These are phyloP conservation scores for Drosophila peninsularis DNA, from an alignment of 2,888 invertebrate genomes.

Conservation along the genomic window DNA sequence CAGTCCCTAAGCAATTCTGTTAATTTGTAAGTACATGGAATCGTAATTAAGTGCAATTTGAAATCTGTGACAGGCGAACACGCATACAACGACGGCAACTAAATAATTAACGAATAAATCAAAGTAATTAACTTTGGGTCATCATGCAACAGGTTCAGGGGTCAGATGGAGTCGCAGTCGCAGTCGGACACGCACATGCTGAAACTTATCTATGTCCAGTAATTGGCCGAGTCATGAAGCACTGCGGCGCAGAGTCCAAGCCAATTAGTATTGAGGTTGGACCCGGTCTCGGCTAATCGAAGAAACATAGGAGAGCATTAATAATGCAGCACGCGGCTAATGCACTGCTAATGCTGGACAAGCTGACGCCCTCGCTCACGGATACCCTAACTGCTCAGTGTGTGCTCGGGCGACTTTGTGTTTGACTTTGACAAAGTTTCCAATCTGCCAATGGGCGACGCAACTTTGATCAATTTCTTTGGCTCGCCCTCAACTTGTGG, in stretches of 20 bases:
- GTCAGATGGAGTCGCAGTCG: constrained; percentile 32
- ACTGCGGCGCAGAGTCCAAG: constrained; percentile 31
- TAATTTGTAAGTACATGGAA: constrained; percentile 71
- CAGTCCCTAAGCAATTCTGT: constrained; percentile 44
- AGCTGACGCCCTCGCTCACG: constrained; percentile 38
- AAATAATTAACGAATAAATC: constrained; percentile 71
- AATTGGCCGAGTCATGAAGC: constrained; percentile 52
- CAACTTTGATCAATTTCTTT: constrained; percentile 36
- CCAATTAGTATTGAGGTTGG: constrained; percentile 47
- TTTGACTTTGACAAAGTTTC: constrained; percentile 76
- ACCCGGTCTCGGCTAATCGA: background rate
- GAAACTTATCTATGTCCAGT: constrained; percentile 48
- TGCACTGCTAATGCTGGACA: constrained; percentile 68
- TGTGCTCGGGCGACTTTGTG: constrained; percentile 50
- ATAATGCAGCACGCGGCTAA: constrained; percentile 69
- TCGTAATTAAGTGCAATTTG: constrained; percentile 69
- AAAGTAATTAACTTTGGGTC: constrained; percentile 70
- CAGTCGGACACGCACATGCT: constrained; percentile 41
- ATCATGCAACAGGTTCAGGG: constrained; percentile 71
- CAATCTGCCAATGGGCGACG: constrained; percentile 14
- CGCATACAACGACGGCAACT: constrained; percentile 33
- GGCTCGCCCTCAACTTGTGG: constrained; percentile 29
- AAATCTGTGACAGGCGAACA: constrained; percentile 67
- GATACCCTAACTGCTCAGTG: constrained; percentile 18
- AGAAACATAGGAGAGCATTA: constrained; percentile 57